Conservation (phyloP, 1,140 invertebrate genomes). For the Colletes latitarsis region DNA sequence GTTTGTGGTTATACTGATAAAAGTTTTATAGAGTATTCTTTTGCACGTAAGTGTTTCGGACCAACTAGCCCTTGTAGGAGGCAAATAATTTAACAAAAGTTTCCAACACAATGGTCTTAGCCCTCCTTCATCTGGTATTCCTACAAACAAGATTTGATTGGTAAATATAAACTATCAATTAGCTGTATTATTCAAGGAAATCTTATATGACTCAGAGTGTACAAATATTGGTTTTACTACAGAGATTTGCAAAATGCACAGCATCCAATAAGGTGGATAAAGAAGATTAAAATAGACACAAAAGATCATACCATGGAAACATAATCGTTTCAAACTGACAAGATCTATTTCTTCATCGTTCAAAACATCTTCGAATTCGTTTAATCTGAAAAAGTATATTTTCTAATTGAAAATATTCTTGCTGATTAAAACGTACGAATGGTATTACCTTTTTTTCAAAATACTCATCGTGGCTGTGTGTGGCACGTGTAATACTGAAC, state of each 20-base stretch:
- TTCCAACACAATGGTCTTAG: conserved; percentile 91
- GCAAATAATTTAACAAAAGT: conserved; percentile 91
- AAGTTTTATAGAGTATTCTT: conserved; percentile 90
- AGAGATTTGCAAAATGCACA: background rate
- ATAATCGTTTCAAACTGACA: conserved; percentile 84
- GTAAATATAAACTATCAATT: background rate
- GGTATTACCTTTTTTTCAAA: conserved; percentile 56
- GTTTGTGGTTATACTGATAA: conserved; percentile 85
- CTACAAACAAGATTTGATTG: conserved; percentile 77
- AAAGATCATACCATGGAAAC: conserved; percentile 87
- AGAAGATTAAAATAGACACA: conserved; percentile 31
- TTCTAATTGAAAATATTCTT: background rate
- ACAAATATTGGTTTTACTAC: background rate
- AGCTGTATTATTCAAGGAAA: background rate
- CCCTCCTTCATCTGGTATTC: conserved; percentile 91
- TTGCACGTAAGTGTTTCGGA: conserved; percentile 85
- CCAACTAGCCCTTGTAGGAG: conserved; percentile 85
- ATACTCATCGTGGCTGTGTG: conserved; percentile 56
- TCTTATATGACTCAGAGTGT: background rate
- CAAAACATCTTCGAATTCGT: conserved; percentile 87
- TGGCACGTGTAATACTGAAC: conserved; percentile 35
- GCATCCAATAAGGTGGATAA: conserved; percentile 31
- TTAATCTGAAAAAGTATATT: conserved; percentile 83
- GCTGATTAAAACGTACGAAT: background rate
- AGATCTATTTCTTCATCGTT: conserved; percentile 86